Evolutionary conservation across 2,888 invertebrate species (phyloP), one percentile per base, ranked within the genome.

Genomic region (Caenorhabditis angaria): DNA sequence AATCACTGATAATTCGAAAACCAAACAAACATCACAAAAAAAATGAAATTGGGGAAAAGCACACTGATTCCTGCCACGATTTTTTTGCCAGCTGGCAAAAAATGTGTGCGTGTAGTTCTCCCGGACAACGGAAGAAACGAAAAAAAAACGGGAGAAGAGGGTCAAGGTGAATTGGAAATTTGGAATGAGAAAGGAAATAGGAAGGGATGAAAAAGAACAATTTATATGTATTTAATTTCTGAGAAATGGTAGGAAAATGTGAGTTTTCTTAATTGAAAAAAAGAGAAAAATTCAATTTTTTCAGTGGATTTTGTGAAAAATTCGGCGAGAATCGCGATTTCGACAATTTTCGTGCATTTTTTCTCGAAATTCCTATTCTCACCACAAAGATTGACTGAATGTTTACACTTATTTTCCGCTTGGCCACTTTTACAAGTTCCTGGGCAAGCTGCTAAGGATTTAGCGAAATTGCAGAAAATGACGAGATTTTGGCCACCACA

Each of bases 381-480:
- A 25, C 4, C 2, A 24, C 18, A n/a, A 47, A 25, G 47, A 47
- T 5, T 35, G 4, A 12, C 1, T 12, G 2, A 47, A 20, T 35
- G 41, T 22, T 10, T 56, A 18, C 3, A 54, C 8, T 25, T 54
- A 54, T 27, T 27, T 54, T 27, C 67, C 4, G 8, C 50, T 0
- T 54, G 51, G 50, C 63, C 66, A 2, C 18, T 22, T 1, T 54
- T 67, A 10, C 71, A 71, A 22, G 35, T 35, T 12, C 10, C 29
- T 24, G 62, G 59, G 0, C 29, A 47, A 1, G 65, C 61, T 0
- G 59, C 60, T 18, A 48, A 48, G 25, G 71, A 71, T 24, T 32
- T 71, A 41, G 32, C 51, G 14, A 67, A 63, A 10, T 24, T 71
- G 20, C 66, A 71, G n/a, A 71, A 71, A 60, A 63, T 71, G 66